Base-by-base conservation (phyloP, 2,888 invertebrate species). In the Drosophila ustulata region DNA sequence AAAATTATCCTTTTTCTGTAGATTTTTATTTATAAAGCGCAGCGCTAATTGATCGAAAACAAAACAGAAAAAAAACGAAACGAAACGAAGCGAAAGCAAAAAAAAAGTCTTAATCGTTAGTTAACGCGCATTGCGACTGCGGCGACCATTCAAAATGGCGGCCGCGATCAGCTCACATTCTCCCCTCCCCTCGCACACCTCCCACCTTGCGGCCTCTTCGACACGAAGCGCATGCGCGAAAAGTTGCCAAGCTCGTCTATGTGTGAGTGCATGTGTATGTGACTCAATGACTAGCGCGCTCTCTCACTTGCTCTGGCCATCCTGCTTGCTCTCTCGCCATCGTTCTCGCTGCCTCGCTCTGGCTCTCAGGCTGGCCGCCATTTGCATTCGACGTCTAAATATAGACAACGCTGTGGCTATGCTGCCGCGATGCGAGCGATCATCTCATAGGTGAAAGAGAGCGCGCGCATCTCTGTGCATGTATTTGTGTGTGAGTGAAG, bases 321-420 rank as follows among this genome's bases (percentile, higher is more conserved):
- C 1, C 63, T 63, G 47, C 25, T 45, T 25, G 9, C 5, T 4
- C 34, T 28, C 49, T 53, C 28, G 23, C 47, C 49, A 53, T 65
- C 49, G 18, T 25, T 34, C 57, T 32, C 55, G 23, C 62, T 41
- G 62, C 32, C 61, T 43, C 39, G 43, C 46, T 41, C 41, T 52
- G 4, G 11, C 13, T 9, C 23, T 39, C 37, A 61, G 32, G 18
- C 43, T 39, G 55, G 68, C 71, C 79, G 89, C 86, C 86, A 88
- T 86, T 89, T 86, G 82, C 88, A 81, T 89, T 87, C 89, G 88
- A 77, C 62, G 75, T 62, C 89, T 87, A 87, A 86, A 87, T 89
- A 81, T 87, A 87, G 87, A 83, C 82, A 84, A 66, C 50, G 76
- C 56, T 39, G 47, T 11, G 32, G 56, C 57, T 63, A 69, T 53